Percentiles rank a stretch among this genome's conserved stretches.
Evolutionary conservation across 2,797 vertebrate genomes (phyloP).

Genomic region (Malurus leucopterus): DNA sequence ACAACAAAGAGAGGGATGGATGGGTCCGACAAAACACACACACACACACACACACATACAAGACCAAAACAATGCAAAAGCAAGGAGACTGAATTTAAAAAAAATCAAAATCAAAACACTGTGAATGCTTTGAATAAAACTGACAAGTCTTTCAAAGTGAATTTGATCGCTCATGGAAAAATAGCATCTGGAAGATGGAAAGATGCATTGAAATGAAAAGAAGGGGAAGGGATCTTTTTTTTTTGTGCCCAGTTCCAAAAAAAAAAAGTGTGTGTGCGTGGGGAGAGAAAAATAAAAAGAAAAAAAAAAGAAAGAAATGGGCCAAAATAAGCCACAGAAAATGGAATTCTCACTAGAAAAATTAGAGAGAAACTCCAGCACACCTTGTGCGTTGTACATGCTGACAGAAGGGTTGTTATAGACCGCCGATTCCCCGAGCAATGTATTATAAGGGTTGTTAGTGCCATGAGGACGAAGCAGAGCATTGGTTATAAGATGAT

Average conservation of each 20-base stretch:
- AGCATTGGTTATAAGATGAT: conserved; percentile 99
- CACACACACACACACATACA: not conserved
- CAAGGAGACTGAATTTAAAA: not conserved
- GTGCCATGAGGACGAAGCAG: conserved; percentile 99
- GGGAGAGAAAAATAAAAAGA: not conserved
- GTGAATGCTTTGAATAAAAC: conserved; percentile 49
- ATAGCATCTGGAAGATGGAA: conserved; percentile 67
- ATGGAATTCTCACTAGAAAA: conserved; percentile 78
- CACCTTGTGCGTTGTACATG: conserved; percentile 99
- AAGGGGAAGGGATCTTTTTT: not conserved
- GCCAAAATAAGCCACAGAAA: conserved; percentile 73
- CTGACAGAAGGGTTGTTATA: conserved; percentile 99
- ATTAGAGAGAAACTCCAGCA: conserved; percentile 87
- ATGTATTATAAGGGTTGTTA: conserved; percentile 99
- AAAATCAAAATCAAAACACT: conserved; percentile 12
- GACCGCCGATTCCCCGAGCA: conserved; percentile 98
- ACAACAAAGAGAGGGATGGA: conserved; percentile 52
- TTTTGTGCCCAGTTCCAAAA: conserved; percentile 63
- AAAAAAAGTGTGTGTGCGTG: not conserved
- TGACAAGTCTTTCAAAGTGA: conserved; percentile 48
- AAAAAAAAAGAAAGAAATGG: conserved; percentile 44
- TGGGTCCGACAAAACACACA: conserved; percentile 43
- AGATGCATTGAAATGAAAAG: conserved; percentile 55
- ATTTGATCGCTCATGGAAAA: conserved; percentile 52
- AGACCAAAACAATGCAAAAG: conserved; percentile 42